These are phyloP conservation scores for Sphaeramia orbicularis DNA, from an alignment of 2,797 vertebrate genomes.

Conservation along the genomic window DNA sequence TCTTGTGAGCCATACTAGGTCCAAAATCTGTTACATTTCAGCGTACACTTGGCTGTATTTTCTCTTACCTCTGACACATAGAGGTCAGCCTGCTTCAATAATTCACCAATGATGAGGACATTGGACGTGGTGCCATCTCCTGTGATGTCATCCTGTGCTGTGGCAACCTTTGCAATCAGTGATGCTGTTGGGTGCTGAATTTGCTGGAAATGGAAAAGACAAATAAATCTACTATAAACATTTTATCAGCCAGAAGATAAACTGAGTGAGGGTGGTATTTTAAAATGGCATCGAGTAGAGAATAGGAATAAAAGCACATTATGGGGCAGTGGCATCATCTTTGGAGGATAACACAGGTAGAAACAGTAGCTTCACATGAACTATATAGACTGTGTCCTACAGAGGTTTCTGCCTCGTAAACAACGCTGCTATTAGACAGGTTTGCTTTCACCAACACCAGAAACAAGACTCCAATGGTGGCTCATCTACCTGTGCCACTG, in stretches of 20 bases:
- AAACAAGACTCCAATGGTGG: no score
- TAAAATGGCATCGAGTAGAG: no score
- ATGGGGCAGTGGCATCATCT: no score
- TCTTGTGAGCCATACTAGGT: background rate
- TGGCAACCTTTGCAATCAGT: conserved; percentile 97
- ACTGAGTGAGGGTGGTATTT: background rate
- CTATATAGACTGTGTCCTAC: no score
- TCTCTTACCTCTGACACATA: conserved; percentile 94
- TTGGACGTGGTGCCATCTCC: conserved; percentile 99
- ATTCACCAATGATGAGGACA: conserved; percentile 96
- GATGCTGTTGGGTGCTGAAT: conserved; percentile 99
- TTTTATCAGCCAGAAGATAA: background rate
- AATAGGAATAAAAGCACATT: no score
- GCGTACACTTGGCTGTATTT: background rate
- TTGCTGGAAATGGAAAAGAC: conserved; percentile 84
- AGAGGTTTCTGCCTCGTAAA: no score
- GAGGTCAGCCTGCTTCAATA: conserved; percentile 96
- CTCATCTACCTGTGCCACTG: no score
- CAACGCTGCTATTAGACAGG: no score
- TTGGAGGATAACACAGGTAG: no score
- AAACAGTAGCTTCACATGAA: no score
- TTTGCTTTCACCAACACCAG: no score
- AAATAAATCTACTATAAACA: background rate
- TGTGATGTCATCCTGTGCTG: conserved; percentile 98
- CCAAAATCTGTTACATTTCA: background rate